Percentiles rank a stretch among this genome's conserved stretches.
Conservation (phyloP, 2,113 vertebrate species). For the Nannospalax galili region DNA sequence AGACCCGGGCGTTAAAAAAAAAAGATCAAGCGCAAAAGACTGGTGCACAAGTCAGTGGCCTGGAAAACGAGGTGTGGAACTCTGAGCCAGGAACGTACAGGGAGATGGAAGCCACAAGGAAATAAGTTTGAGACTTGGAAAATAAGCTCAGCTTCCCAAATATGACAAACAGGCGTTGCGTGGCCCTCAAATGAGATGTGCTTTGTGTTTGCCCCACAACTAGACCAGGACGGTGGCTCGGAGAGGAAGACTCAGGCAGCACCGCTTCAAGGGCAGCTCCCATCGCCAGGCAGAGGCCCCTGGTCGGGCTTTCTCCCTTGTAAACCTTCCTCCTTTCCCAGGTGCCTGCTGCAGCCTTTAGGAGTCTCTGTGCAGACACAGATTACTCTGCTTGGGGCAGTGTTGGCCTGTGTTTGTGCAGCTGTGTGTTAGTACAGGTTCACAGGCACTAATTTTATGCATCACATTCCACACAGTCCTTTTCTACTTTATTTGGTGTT, state of each 20-base stretch:
- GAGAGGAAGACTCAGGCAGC: too few relatives aligned
- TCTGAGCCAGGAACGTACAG: background rate
- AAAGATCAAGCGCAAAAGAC: background rate
- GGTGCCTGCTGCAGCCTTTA: background rate
- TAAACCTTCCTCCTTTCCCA: fast-evolving
- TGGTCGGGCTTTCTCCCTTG: background rate
- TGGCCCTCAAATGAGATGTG: background rate
- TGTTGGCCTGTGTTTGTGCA: too few relatives aligned
- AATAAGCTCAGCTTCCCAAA: background rate
- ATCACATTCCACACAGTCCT: background rate
- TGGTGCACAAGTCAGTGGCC: background rate
- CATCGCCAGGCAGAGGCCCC: background rate
- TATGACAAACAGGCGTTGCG: too few relatives aligned
- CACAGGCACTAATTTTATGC: background rate
- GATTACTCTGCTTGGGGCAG: too few relatives aligned
- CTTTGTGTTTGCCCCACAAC: background rate
- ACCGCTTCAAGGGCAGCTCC: background rate
- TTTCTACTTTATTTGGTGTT: background rate
- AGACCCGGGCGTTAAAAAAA: too few relatives aligned
- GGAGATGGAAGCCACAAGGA: too few relatives aligned
- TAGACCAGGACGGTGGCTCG: background rate
- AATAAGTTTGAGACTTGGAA: background rate
- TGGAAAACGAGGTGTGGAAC: background rate
- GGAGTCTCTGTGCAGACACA: too few relatives aligned
- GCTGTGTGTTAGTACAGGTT: fast-evolving